Conservation (phyloP, 2,888 invertebrate genomes). For the Conus canariensis region DNA sequence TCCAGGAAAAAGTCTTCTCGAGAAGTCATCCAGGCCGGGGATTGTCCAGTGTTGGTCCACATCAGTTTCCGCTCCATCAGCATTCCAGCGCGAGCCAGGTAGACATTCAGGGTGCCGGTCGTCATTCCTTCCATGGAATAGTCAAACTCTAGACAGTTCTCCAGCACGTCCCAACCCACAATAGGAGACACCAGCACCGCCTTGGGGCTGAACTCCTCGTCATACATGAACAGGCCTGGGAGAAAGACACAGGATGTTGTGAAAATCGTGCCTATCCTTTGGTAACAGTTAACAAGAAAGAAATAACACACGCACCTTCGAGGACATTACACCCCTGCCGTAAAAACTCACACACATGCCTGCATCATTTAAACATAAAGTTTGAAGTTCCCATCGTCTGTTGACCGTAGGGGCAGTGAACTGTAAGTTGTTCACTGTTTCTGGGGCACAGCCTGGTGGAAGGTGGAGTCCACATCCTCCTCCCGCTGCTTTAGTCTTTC, state of each 20-base stretch:
- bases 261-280: too few species aligned
- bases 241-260: neutral
- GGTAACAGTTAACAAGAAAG: too few species aligned
- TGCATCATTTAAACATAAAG: too few species aligned
- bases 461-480: too few species aligned
- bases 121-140: neutral
- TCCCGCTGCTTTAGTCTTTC: too few species aligned
- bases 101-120: neutral
- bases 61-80: neutral
- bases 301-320: too few species aligned
- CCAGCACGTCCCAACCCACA: neutral
- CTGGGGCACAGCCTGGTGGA: too few species aligned
- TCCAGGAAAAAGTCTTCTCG: neutral
- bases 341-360: too few species aligned
- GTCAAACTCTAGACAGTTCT: conserved; percentile 1
- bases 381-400: too few species aligned
- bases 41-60: neutral
- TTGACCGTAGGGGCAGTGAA: too few species aligned
- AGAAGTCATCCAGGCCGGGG: neutral
- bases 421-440: too few species aligned
- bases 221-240: neutral
- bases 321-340: too few species aligned
- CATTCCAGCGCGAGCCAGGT: neutral
- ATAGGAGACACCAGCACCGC: neutral
- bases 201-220: neutral